Evolutionary conservation across 2,113 vertebrate genomes (phyloP).

Genomic region (Spea bombifrons): DNA sequence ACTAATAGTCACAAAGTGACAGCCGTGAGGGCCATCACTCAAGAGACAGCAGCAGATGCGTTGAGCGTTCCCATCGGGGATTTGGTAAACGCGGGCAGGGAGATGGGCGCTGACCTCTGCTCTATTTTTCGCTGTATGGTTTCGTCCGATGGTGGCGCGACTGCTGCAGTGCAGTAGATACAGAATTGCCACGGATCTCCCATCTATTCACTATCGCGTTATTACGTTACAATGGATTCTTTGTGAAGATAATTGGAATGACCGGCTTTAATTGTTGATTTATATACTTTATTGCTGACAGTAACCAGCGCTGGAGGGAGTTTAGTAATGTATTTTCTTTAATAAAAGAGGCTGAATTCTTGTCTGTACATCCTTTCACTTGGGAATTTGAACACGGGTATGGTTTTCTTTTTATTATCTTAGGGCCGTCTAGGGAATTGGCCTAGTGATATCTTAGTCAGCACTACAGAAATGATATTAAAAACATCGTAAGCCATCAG

Average conservation of each 20-base stretch:
- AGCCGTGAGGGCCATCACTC: no score
- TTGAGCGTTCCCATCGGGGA: no score
- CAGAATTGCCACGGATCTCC: conserved; percentile 17
- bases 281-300: conserved; percentile 44
- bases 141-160: not conserved
- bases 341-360: conserved; percentile 43
- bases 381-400: conserved; percentile 30
- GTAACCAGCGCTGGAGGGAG: conserved; percentile 40
- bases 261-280: conserved; percentile 44
- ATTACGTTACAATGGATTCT: conserved; percentile 42
- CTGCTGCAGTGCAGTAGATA: conserved; percentile 1
- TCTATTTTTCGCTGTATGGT: no score
- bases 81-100: no score
- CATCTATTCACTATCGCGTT: conserved; percentile 14
- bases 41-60: no score
- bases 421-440: conserved; percentile 29
- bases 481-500: conserved; percentile 17
- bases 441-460: conserved; percentile 40
- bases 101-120: no score
- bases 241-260: conserved; percentile 40
- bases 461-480: conserved; percentile 40
- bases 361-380: conserved; percentile 15
- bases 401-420: conserved; percentile 39
- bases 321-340: conserved; percentile 46
- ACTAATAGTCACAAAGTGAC: no score